These are phyloP conservation scores for Cosmia pyralina DNA, from an alignment of 2,888 invertebrate genomes.

Conservation along the genomic window DNA sequence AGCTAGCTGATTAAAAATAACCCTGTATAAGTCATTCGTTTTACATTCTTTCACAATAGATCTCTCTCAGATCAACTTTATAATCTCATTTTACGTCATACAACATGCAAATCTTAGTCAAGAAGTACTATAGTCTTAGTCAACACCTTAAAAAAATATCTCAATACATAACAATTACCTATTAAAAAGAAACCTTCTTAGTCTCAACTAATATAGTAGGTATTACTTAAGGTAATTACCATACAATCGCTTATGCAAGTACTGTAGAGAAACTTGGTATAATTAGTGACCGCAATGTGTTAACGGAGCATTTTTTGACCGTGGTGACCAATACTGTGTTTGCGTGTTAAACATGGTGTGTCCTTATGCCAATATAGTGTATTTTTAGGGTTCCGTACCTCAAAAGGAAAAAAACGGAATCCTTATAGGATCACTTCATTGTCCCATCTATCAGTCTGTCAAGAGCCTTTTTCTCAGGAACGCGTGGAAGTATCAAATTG, in stretches of 20 bases:
- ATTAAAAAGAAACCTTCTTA: constrained; percentile 40
- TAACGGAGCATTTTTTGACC: constrained; percentile 11
- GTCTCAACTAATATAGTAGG: neutral
- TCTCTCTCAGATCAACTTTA: neutral
- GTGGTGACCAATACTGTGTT: constrained; percentile 16
- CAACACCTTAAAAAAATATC: constrained; percentile 23
- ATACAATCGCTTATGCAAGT: constrained; percentile 56
- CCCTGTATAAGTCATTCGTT: neutral
- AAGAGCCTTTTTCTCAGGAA: too few relatives aligned
- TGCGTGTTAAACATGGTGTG: neutral
- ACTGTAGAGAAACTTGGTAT: constrained; percentile 43
- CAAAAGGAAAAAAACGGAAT: too few relatives aligned
- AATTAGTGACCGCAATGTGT: constrained; percentile 45
- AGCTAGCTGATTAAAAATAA: too few relatives aligned
- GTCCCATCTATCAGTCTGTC: too few relatives aligned
- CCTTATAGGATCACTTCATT: too few relatives aligned
- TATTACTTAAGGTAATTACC: constrained; percentile 59
- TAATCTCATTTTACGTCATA: neutral
- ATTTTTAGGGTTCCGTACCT: neutral
- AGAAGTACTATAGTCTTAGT: neutral
- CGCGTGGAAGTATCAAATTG: too few relatives aligned
- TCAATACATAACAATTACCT: constrained; percentile 48
- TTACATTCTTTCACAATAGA: neutral
- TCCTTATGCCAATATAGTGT: neutral
- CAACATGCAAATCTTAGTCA: neutral